Percentiles rank a stretch among this genome's conserved stretches.
Evolutionary conservation across 1,140 invertebrate species (phyloP).

Genomic region (Meteorus sp.): DNA sequence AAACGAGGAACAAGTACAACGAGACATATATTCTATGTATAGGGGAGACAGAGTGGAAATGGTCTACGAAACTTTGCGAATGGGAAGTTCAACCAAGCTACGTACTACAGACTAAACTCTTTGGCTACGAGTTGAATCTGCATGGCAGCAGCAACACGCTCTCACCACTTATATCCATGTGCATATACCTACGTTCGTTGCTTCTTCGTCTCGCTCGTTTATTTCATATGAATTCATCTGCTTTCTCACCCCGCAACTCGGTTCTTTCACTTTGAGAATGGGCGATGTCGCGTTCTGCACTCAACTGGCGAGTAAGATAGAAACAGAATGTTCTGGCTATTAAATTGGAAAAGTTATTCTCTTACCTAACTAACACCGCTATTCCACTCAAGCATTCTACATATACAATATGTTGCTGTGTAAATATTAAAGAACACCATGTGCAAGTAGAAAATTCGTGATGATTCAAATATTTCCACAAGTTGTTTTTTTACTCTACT

Average conservation of each 20-base stretch:
- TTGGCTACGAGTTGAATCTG: constrained; percentile 33
- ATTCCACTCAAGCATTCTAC: background rate
- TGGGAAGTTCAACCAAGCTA: constrained; percentile 30
- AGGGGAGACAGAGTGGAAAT: constrained; percentile 22
- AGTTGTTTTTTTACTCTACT: background rate
- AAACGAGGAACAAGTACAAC: background rate
- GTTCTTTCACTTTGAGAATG: background rate
- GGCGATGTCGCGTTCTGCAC: constrained; percentile 1
- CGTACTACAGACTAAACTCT: constrained; percentile 31
- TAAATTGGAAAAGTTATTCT: constrained; percentile 30
- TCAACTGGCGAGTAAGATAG: background rate
- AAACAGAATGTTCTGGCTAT: constrained; percentile 23
- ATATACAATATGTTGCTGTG: background rate
- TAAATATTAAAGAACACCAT: no score
- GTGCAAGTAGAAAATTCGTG: constrained; percentile 3
- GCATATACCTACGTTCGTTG: background rate
- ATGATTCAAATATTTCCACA: constrained; percentile 12
- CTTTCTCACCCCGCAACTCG: background rate
- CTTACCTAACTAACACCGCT: constrained; percentile 13
- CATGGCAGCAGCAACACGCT: constrained; percentile 23
- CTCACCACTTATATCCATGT: background rate
- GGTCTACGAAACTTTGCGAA: constrained; percentile 32
- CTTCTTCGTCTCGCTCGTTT: background rate
- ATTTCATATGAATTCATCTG: background rate
- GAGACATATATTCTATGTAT: constrained; percentile 19